Conservation (phyloP, 2,797 vertebrate species). For the Macroramphosus scolopax region DNA sequence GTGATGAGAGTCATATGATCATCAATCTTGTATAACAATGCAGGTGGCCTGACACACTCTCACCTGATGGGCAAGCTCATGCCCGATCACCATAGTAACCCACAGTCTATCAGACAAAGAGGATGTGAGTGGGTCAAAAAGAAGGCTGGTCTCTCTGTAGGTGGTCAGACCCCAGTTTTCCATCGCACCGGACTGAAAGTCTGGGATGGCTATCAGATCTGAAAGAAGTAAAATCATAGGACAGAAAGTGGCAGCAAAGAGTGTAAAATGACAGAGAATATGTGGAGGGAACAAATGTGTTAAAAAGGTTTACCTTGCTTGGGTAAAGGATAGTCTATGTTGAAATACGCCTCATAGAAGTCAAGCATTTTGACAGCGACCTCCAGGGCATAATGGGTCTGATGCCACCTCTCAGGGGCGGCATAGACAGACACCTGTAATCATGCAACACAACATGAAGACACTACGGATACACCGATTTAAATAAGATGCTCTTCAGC, state of each 20-base stretch:
- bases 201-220: slow-evolving; percentile 84
- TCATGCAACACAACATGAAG: slow-evolving; percentile 4
- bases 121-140: slow-evolving; percentile 78
- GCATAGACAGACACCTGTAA: slow-evolving; percentile 80
- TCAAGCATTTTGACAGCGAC: slow-evolving; percentile 79
- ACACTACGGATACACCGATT: no score
- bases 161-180: slow-evolving; percentile 86
- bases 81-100: slow-evolving; percentile 82
- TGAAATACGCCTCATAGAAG: slow-evolving; percentile 83
- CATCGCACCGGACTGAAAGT: slow-evolving; percentile 82
- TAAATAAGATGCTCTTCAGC: no score
- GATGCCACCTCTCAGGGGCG: slow-evolving; percentile 74
- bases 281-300: not conserved
- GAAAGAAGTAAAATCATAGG: slow-evolving; percentile 22
- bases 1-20: not conserved
- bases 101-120: slow-evolving; percentile 80
- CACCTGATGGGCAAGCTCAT: slow-evolving; percentile 85
- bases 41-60: slow-evolving; percentile 12
- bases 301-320: slow-evolving; percentile 72
- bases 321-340: slow-evolving; percentile 80
- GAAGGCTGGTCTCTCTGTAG: slow-evolving; percentile 80
- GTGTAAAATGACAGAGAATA: not conserved
- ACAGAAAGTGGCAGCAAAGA: not conserved
- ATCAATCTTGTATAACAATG: not conserved
- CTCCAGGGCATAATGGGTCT: slow-evolving; percentile 80